These are phyloP conservation scores for Vidua chalybeata DNA, from an alignment of 2,113 vertebrate genomes.

Conservation along the genomic window DNA sequence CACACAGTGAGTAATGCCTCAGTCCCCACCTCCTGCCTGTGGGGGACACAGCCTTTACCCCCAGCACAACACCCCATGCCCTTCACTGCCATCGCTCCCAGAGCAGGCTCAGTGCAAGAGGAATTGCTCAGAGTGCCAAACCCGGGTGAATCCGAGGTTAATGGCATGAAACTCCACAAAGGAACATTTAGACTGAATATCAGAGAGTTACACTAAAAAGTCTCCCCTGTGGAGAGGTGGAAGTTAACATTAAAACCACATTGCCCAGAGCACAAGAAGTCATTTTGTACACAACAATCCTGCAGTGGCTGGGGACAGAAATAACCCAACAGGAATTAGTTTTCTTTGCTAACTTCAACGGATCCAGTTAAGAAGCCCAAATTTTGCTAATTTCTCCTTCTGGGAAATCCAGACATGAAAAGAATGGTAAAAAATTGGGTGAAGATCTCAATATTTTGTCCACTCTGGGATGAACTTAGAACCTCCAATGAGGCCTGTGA, in stretches of 20 bases:
- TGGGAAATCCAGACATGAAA: neutral
- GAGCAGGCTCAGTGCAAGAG: neutral
- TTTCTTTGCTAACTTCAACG: neutral
- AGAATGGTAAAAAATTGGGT: neutral
- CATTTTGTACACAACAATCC: neutral
- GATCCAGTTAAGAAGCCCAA: neutral
- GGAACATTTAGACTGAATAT: neutral
- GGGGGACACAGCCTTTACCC: neutral
- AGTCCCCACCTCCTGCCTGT: neutral
- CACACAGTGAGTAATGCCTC: neutral
- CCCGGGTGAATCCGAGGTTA: constrained; percentile 26
- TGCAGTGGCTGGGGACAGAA: neutral
- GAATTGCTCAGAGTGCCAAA: neutral
- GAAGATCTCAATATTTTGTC: neutral
- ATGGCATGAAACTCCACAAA: constrained; percentile 9
- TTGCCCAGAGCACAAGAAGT: constrained; percentile 28
- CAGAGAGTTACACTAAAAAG: neutral
- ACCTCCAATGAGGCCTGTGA: neutral
- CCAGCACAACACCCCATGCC: neutral
- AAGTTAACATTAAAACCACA: constrained; percentile 42
- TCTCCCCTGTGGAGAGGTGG: constrained; percentile 2
- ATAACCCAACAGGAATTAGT: neutral
- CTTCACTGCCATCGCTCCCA: rapidly evolving
- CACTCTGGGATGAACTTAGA: neutral
- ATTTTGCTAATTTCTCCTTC: neutral